Evolutionary conservation across 2,888 invertebrate genomes (phyloP).

Genomic region (Eueremaeus valkanovi): DNA sequence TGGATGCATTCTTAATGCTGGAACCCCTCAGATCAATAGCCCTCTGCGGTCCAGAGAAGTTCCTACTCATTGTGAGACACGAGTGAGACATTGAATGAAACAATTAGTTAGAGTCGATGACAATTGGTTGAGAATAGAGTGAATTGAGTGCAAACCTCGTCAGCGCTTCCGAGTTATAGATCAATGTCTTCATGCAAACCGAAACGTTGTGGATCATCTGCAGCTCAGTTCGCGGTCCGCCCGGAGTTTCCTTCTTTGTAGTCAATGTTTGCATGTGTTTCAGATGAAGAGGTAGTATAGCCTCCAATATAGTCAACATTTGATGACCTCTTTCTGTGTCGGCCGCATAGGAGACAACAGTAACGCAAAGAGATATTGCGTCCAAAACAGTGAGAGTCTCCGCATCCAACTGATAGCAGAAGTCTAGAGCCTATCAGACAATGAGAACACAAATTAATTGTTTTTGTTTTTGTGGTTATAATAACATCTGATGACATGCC

Average conservation of each 20-base stretch:
- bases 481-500: conserved; percentile 40
- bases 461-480: too few relatives aligned
- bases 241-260: conserved; percentile 74
- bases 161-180: conserved; percentile 92
- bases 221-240: conserved; percentile 74
- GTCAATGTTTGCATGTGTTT: conserved; percentile 85
- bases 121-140: background rate
- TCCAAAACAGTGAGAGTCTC: conserved; percentile 95
- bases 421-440: conserved; percentile 71
- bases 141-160: conserved; percentile 66
- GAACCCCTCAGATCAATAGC: conserved; percentile 62
- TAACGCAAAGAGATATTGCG: conserved; percentile 96
- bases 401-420: conserved; percentile 97
- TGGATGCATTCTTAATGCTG: conserved; percentile 70
- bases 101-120: too few relatives aligned
- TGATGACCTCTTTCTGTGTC: conserved; percentile 68
- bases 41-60: conserved; percentile 88
- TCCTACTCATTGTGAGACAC: conserved; percentile 58
- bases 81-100: background rate
- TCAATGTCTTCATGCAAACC: conserved; percentile 87
- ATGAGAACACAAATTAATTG: background rate
- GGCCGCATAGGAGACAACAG: conserved; percentile 96
- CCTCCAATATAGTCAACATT: conserved; percentile 80
- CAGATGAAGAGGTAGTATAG: conserved; percentile 90
- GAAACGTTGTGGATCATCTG: conserved; percentile 88